A percentile compares a stretch with the other conserved stretches of the same genome.
Conservation (phyloP, 2,888 invertebrate genomes). For the Spodoptera littoralis region DNA sequence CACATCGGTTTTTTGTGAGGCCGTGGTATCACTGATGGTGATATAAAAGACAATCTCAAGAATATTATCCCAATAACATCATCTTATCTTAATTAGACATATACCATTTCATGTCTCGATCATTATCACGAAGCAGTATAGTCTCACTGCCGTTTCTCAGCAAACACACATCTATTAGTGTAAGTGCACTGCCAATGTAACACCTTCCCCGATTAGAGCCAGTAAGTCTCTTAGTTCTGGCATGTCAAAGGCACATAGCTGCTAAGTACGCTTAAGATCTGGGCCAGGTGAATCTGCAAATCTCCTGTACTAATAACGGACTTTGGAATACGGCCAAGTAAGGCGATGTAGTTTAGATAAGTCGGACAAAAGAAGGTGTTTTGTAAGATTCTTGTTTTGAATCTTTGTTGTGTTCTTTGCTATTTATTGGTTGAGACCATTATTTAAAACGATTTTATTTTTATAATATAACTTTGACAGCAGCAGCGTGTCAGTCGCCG, state of each 20-base stretch:
- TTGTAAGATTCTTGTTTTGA: slow-evolving; percentile 1
- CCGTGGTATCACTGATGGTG: not conserved
- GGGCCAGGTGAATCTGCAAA: slow-evolving; percentile 52
- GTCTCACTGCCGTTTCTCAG: no score
- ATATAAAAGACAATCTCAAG: no score
- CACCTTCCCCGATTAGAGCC: slow-evolving; percentile 20
- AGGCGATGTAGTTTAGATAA: slow-evolving; percentile 41
- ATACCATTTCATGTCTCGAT: no score
- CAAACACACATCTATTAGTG: slow-evolving; percentile 3
- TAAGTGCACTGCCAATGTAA: slow-evolving; percentile 15
- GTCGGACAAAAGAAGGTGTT: slow-evolving; percentile 13
- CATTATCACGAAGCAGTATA: no score
- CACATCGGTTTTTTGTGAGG: no score
- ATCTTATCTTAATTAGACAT: no score
- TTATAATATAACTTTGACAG: no score
- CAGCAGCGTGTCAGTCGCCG: no score
- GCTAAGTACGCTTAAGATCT: slow-evolving; percentile 49
- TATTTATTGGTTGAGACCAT: no score
- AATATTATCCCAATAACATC: no score
- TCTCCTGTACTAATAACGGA: slow-evolving; percentile 45
- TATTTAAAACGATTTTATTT: no score
- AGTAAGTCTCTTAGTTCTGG: slow-evolving; percentile 29
- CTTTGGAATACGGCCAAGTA: slow-evolving; percentile 48
- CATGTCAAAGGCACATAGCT: slow-evolving; percentile 42
- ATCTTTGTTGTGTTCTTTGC: not conserved